phyloP scores from a whole-genome alignment of 2,888 invertebrate genomes.

The Cryptus armator region DNA sequence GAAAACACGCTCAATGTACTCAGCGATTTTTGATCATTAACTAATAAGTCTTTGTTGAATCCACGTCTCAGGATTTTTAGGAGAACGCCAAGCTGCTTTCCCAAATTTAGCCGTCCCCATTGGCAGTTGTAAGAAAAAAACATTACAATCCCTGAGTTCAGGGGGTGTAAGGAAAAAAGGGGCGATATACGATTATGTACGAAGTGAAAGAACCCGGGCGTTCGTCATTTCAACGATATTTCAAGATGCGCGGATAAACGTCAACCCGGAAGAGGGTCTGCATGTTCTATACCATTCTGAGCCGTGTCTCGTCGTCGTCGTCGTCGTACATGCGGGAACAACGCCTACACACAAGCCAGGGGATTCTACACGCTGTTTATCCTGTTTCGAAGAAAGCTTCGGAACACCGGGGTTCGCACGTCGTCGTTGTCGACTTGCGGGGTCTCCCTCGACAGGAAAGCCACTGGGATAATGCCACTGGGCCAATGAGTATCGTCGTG shows the following conservation, averaged over 20 bases:
- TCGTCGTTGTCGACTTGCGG: constrained; percentile 34
- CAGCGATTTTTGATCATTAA: not conserved
- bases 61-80: not conserved
- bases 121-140: not conserved
- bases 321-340: not conserved
- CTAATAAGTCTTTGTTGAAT: not conserved
- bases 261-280: constrained; percentile 42
- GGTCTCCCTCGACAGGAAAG: constrained; percentile 28
- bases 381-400: constrained; percentile 66
- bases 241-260: constrained; percentile 66
- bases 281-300: not conserved
- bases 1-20: not conserved
- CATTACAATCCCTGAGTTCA: not conserved
- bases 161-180: not conserved
- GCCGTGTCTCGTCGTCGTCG: constrained; percentile 20
- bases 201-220: constrained; percentile 13
- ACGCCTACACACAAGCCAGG: constrained; percentile 18
- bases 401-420: constrained; percentile 64
- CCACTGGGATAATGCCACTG: constrained; percentile 1
- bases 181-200: not conserved
- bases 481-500: constrained; percentile 6
- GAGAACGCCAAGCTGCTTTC: not conserved
- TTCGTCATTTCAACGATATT: constrained; percentile 58
- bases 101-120: not conserved
- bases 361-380: constrained; percentile 60